These are phyloP conservation scores for Numenius phaeopus DNA, from an alignment of 2,797 vertebrate genomes.

Conservation along the genomic window DNA sequence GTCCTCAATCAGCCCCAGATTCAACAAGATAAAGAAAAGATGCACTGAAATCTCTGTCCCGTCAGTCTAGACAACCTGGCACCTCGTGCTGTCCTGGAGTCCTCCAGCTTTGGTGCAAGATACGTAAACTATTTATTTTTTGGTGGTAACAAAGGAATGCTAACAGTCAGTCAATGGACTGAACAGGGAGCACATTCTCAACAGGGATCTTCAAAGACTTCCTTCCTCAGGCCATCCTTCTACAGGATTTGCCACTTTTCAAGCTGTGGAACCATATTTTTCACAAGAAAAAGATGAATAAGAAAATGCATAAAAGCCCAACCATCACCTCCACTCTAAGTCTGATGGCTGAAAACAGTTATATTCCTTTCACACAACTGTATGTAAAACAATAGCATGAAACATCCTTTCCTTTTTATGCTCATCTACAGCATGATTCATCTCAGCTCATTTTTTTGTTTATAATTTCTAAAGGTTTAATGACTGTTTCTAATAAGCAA, in stretches of 20 bases:
- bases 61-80: not conserved
- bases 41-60: not conserved
- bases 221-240: not conserved
- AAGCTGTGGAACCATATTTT: not conserved
- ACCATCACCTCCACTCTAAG: not conserved
- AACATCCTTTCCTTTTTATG: not conserved
- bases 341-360: not conserved
- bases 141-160: not conserved
- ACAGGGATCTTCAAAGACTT: not conserved
- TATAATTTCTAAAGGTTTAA: not conserved
- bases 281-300: not conserved
- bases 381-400: not conserved
- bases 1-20: not conserved
- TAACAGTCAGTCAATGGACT: not conserved
- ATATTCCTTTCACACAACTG: not conserved
- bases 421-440: not conserved
- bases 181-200: not conserved
- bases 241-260: not conserved
- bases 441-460: not conserved
- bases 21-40: not conserved
- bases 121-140: accelerated
- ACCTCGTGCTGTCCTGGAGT: not conserved
- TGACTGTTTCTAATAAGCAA: not conserved
- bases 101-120: not conserved
- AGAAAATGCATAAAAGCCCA: not conserved